Conservation (phyloP, 2,113 vertebrate species). For the Calyptomena viridis region DNA sequence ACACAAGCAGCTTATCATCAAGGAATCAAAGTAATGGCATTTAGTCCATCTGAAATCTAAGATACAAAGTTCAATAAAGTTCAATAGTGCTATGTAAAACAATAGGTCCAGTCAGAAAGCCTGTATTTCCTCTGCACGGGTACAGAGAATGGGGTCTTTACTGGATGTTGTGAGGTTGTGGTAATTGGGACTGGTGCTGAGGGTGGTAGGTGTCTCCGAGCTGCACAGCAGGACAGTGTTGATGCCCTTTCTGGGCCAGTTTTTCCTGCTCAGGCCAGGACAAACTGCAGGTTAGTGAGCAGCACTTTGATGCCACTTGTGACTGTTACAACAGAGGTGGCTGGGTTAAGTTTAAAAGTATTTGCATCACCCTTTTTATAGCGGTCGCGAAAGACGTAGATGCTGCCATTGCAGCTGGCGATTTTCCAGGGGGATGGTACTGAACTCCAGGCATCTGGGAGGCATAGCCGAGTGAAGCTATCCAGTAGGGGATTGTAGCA, state of each 20-base stretch:
- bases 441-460: conserved; percentile 95
- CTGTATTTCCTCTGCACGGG: neutral
- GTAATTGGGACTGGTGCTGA: neutral
- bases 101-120: neutral
- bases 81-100: neutral
- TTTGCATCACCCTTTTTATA: conserved; percentile 96
- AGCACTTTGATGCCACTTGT: conserved; percentile 94
- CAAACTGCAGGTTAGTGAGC: conserved; percentile 97
- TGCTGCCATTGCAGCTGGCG: conserved; percentile 96
- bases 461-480: conserved; percentile 94
- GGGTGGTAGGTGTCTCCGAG: neutral
- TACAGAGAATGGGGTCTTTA: neutral
- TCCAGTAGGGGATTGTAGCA: conserved; percentile 97
- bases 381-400: conserved; percentile 95
- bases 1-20: neutral
- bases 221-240: neutral
- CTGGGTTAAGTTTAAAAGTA: conserved; percentile 96
- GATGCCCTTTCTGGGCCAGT: neutral
- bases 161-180: neutral
- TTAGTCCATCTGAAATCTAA: conserved; percentile 28
- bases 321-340: conserved; percentile 92
- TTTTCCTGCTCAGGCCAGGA: conserved; percentile 82
- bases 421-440: conserved; percentile 96
- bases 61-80: neutral
- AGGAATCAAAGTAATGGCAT: conserved; percentile 22